Evolutionary conservation across 2,797 vertebrate species (phyloP), one percentile per base, ranked within the genome.

Genomic region (Anomalospiza imberbis): DNA sequence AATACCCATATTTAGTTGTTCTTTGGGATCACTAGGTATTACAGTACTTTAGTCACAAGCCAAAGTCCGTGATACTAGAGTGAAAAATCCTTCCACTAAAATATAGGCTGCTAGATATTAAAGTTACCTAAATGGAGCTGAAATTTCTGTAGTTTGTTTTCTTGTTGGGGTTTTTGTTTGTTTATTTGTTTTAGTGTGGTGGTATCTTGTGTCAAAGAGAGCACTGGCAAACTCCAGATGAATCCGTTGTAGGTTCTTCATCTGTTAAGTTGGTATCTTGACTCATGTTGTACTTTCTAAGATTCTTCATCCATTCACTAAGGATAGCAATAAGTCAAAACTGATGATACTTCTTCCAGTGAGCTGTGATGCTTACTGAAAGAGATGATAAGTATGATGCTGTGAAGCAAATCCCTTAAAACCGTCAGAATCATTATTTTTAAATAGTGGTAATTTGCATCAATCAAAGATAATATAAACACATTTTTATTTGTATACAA

Each of bases 251-350:
- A 40, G 28, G 14, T 66, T 92, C 38, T 80, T 80, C 7, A 38
- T 84, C 70, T 81, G 7, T 76, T 84, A 62, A 40, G 22, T 51
- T 7, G 6, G 17, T 73, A 50, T 89, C 51, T 92, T 91, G 48
- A 51, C 32, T 58, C 7, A 6, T 47, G 13, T 61, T 83, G 25
- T 73, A 45, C 14, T 83, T 92, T 4, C 1, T 87, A 60, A 87
- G 71, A 89, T 28, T 70, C 53, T 62, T 85, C 71, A 87, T 36
- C 60, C 26, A 6, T 70, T 70, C 40, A 24, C 60, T 80, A 81
- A 82, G 67, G 18, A 36, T 38, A 93, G 48, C 60, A 92, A 4
- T 93, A 88, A 95, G 91, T 91, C 76, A 94, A 75, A 93, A 51
- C 20, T 45, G 77, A 50, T 94, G 84, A 34, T 78, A 51, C 13